Evolutionary conservation across 2,797 vertebrate species (phyloP).

Genomic region (Gadopsis marmoratus): DNA sequence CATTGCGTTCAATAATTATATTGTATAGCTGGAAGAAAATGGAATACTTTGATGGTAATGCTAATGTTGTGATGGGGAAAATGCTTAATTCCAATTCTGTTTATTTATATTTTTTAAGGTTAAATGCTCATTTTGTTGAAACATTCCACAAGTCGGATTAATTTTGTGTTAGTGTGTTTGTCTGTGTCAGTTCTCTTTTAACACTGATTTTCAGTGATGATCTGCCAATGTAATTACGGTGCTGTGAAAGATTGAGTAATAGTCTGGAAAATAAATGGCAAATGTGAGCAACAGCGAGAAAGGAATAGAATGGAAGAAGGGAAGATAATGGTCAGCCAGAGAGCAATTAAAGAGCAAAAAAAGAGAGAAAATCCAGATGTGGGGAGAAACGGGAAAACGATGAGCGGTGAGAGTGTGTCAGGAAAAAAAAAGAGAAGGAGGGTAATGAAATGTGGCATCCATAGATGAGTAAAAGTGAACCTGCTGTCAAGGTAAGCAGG

Average conservation of each 20-base stretch:
- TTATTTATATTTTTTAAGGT: background rate
- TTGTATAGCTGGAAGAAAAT: background rate
- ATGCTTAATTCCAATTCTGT: background rate
- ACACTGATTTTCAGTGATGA: constrained; percentile 12
- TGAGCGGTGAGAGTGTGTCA: constrained; percentile 35
- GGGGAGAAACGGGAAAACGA: constrained; percentile 29
- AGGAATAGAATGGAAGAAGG: background rate
- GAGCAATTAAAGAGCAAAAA: background rate
- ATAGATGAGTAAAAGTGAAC: constrained; percentile 62
- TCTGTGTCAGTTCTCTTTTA: too few relatives aligned
- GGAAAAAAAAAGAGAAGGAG: constrained; percentile 38
- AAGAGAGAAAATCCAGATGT: constrained; percentile 28
- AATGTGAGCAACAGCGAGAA: background rate
- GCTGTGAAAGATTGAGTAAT: constrained; percentile 6
- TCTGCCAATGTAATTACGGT: constrained; percentile 9
- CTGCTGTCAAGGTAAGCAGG: constrained; percentile 59
- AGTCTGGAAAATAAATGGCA: constrained; percentile 11
- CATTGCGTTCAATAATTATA: background rate
- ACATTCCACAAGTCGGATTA: background rate
- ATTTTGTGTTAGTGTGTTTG: background rate
- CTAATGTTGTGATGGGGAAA: background rate
- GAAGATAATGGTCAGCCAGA: background rate
- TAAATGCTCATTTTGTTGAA: constrained; percentile 5
- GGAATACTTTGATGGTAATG: background rate
- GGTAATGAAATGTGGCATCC: constrained; percentile 63